phyloP scores from a whole-genome alignment of 2,888 invertebrate species.

The Taphrorychus bicolor region DNA sequence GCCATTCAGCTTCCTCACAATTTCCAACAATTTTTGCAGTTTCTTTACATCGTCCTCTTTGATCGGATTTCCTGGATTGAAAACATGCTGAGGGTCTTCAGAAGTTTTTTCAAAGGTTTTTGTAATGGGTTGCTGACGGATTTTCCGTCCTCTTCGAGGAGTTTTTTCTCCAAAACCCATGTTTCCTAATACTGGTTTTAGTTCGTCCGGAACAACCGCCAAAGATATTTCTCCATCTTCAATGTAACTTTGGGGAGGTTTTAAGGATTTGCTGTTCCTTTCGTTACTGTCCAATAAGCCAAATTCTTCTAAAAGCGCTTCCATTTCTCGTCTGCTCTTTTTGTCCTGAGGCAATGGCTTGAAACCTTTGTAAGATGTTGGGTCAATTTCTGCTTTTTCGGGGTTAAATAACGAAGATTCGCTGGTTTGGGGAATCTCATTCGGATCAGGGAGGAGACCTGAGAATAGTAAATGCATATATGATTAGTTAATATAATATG shows the following conservation, averaged over 20 bases:
- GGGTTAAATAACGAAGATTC: constrained; percentile 43
- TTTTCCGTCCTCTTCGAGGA: constrained; percentile 26
- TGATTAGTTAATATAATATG: constrained; percentile 49
- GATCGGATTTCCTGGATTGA: constrained; percentile 52
- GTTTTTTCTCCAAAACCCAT: constrained; percentile 50
- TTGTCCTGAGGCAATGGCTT: constrained; percentile 58
- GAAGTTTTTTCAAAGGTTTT: constrained; percentile 21
- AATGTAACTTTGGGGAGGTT: constrained; percentile 10
- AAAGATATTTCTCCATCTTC: constrained; percentile 44
- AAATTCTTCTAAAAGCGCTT: constrained; percentile 55
- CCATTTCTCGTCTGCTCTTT: constrained; percentile 54
- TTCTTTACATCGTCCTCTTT: constrained; percentile 63
- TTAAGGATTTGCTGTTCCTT: constrained; percentile 38
- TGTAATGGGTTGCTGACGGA: constrained; percentile 35
- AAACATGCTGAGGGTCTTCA: constrained; percentile 45
- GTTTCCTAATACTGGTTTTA: constrained; percentile 54
- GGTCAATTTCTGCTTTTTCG: constrained; percentile 51
- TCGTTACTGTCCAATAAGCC: constrained; percentile 53
- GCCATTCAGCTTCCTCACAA: constrained; percentile 60
- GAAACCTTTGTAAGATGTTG: constrained; percentile 56
- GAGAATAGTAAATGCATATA: neutral
- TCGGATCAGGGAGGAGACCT: constrained; percentile 32
- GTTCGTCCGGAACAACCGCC: constrained; percentile 56
- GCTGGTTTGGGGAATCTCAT: constrained; percentile 14
- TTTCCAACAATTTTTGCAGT: constrained; percentile 60